Conservation (phyloP, 2,113 vertebrate genomes). For the Sclerurus mexicanus region DNA sequence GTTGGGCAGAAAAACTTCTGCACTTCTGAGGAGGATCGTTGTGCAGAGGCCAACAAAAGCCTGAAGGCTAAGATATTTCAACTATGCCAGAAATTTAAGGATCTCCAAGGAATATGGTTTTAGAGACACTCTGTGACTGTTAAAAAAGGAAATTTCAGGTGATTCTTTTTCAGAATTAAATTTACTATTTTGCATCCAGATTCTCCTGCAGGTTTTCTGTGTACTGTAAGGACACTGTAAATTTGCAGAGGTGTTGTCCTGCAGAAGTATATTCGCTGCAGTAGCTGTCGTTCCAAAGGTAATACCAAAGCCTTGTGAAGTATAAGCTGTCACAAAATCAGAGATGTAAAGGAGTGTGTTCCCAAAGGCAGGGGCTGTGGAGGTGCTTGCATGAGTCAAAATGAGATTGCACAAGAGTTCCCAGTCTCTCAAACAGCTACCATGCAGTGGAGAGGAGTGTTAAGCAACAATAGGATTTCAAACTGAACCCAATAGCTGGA, state of each 20-base stretch:
- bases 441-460: neutral
- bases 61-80: slow-evolving; percentile 34
- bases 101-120: neutral
- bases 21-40: neutral
- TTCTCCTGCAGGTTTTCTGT: neutral
- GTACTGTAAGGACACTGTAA: neutral
- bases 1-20: slow-evolving; percentile 58
- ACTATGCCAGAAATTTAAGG: neutral
- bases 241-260: neutral
- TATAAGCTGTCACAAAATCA: neutral
- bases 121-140: neutral
- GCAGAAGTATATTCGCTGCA: neutral
- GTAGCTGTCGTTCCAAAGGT: neutral
- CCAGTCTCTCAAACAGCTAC: neutral
- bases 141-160: neutral
- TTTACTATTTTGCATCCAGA: neutral
- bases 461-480: neutral
- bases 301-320: neutral
- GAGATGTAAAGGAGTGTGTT: neutral
- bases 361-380: neutral
- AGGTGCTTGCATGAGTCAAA: neutral
- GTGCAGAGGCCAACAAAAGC: neutral
- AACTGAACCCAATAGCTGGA: neutral
- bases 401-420: neutral
- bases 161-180: neutral